Evolutionary conservation across 2,888 invertebrate genomes (phyloP), one percentile per base, ranked within the genome.

Genomic region (Volucella zonaria): DNA sequence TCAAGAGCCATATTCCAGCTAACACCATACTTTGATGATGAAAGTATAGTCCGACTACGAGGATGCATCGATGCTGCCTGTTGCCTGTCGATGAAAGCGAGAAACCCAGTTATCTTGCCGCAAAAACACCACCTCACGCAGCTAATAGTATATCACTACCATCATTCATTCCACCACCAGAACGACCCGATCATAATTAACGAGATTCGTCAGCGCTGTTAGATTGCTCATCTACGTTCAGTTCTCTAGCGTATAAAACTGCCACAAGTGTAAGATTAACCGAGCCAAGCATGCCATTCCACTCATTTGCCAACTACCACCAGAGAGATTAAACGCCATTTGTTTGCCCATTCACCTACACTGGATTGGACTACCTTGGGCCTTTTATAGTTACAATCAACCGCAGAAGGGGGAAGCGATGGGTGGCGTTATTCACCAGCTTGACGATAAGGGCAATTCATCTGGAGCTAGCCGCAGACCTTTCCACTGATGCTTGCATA

Each of bases 301-400:
- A 10, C 18, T 85, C 11, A 88, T 88, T 87, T 76, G 70, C 31
- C 76, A 59, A 8, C 18, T 62, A 45, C 61, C 73, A 3, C n/a
- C 14, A 18, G 68, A 59, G 11, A 31, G 31, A 31, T 38, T 45
- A 11, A n/a, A 45, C 45, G 31, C 73, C 61, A n/a, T 49, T 15
- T 51, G 15, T 51, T 14, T 45, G 61, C 8, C 79, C 79, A 12
- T 86, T 82, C 40, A 74, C 71, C 3, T 64, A 82, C 47, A 82
- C 73, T 14, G 86, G 81, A 15, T 9, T 86, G n/a, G 86, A 86
- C 23, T 77, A 45, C 31, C 82, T 66, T n/a, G 77, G 77, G 11
- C 73, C 86, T 0, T 42, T 15, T 12, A 54, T 23, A 1, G 70
- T 80, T 10, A 51, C 83, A 11, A 59, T 80, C n/a, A 51, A 51